Base-by-base conservation (phyloP, 1,140 invertebrate genomes). In the Pogonomyrmex barbatus region DNA sequence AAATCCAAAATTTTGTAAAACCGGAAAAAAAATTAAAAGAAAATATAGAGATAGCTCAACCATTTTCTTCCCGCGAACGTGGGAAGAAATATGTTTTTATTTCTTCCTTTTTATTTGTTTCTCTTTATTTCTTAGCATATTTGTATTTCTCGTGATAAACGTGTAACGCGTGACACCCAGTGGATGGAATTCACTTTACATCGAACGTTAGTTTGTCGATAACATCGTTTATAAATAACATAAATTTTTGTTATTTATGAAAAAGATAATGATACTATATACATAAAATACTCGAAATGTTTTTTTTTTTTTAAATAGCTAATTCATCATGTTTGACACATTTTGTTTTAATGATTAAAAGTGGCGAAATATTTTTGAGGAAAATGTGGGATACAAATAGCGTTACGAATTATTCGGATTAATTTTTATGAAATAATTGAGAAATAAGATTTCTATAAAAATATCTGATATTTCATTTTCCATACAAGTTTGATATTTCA, bases 161-260 rank as follows among this genome's bases (percentile, higher is more conserved):
- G 39, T 30, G 39, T 58, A 75, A n/a, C 54, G 36, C 5, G 52
- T 60, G 71, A 58, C 71, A 75, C 60, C 71, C 54, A 75, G 6
- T 56, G 54, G 52, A 75, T 42, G n/a, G 36, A 58, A 75, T 58
- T 75, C 12, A 45, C 71, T 60, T 75, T 75, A 45, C 42, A 6
- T 24, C 4, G 39, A n/a, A 75, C 10, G 8, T 75, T 56, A 30
- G 36, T 58, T 42, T 14, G 71, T 45, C 71, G 71, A 10, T 75
- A 75, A 58, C 5, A 45, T 58, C 12, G 10, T 42, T 56, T 45
- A 5, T 6, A 9, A 58, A 5, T 6, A 9, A 58, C 6, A 30
- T 0, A 30, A 75, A 75, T 17, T 75, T 58, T 58, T 30, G 5
- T 56, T 58, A 45, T 75, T 0, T 17, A 60, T 75, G 9, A 30